These are phyloP conservation scores for Channa striata DNA, from an alignment of 2,797 vertebrate genomes.

Conservation along the genomic window DNA sequence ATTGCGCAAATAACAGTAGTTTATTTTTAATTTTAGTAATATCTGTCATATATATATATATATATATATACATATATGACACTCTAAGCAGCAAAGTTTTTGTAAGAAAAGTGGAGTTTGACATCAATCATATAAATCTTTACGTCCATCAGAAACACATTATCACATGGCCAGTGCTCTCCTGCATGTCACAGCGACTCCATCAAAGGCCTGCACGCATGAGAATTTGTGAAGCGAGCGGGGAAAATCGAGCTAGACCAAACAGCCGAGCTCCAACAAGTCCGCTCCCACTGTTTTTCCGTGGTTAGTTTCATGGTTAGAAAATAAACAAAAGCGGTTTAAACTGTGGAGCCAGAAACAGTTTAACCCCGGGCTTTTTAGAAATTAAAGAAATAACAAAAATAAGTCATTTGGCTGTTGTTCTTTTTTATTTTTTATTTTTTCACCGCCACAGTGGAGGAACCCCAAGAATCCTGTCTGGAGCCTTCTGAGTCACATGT, in stretches of 20 bases:
- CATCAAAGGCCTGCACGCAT: slow-evolving; percentile 82
- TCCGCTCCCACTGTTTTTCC: slow-evolving; percentile 83
- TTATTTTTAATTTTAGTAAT: too few species aligned
- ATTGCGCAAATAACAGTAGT: too few species aligned
- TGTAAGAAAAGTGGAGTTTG: slow-evolving; percentile 27
- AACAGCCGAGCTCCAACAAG: slow-evolving; percentile 83
- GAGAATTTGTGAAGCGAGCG: slow-evolving; percentile 82
- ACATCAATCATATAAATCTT: slow-evolving; percentile 65
- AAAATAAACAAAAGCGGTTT: slow-evolving; percentile 87
- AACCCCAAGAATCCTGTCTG: slow-evolving; percentile 86
- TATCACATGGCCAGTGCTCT: slow-evolving; percentile 71
- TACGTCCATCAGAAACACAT: slow-evolving; percentile 80
- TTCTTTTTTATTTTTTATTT: slow-evolving; percentile 70
- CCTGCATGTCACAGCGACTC: slow-evolving; percentile 68
- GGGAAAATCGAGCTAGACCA: slow-evolving; percentile 84
- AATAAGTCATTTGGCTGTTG: slow-evolving; percentile 80
- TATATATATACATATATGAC: too few species aligned
- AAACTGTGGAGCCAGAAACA: slow-evolving; percentile 82
- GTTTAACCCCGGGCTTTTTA: slow-evolving; percentile 82
- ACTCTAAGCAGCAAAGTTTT: slow-evolving; percentile 9
- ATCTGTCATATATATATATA: too few species aligned
- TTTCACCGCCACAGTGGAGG: slow-evolving; percentile 63
- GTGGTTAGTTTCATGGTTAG: slow-evolving; percentile 87
- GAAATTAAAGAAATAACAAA: slow-evolving; percentile 86
- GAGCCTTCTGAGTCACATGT: slow-evolving; percentile 85